These are phyloP conservation scores for Hoplostethus atlanticus DNA, from an alignment of 2,797 vertebrate genomes.

Conservation along the genomic window DNA sequence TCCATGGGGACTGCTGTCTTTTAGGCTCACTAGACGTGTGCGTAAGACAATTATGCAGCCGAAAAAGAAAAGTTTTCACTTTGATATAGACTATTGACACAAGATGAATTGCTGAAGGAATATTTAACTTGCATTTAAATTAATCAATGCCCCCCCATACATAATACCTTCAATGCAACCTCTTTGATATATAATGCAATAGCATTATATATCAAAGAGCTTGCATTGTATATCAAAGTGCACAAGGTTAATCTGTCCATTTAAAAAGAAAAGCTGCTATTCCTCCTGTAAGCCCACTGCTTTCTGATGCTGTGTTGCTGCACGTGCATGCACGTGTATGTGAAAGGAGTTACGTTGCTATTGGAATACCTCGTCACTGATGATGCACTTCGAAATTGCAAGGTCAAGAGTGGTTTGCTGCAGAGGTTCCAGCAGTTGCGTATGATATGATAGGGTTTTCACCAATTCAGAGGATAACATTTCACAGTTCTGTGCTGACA, in stretches of 20 bases:
- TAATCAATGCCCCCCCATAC: constrained; percentile 15
- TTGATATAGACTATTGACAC: constrained; percentile 40
- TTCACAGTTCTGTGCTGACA: neutral
- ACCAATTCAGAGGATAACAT: neutral
- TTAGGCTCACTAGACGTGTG: constrained; percentile 56
- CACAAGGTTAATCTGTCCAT: neutral
- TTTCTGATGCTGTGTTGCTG: neutral
- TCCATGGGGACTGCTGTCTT: constrained; percentile 79
- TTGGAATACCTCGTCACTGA: neutral
- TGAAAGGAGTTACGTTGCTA: neutral
- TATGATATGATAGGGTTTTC: neutral
- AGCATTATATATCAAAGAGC: neutral
- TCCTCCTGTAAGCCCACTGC: neutral
- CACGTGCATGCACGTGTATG: neutral
- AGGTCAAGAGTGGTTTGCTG: neutral
- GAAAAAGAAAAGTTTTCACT: constrained; percentile 56
- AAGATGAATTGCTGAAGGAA: constrained; percentile 21
- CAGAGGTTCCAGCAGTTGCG: neutral
- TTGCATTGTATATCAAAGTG: constrained; percentile 17
- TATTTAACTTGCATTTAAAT: constrained; percentile 15
- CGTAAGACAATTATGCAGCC: constrained; percentile 52
- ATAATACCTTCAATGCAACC: neutral
- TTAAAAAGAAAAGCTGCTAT: neutral
- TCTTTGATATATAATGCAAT: neutral
- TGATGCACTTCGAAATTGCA: neutral